Conservation (phyloP, 1,140 invertebrate genomes). For the Drosophila lacertosa region DNA sequence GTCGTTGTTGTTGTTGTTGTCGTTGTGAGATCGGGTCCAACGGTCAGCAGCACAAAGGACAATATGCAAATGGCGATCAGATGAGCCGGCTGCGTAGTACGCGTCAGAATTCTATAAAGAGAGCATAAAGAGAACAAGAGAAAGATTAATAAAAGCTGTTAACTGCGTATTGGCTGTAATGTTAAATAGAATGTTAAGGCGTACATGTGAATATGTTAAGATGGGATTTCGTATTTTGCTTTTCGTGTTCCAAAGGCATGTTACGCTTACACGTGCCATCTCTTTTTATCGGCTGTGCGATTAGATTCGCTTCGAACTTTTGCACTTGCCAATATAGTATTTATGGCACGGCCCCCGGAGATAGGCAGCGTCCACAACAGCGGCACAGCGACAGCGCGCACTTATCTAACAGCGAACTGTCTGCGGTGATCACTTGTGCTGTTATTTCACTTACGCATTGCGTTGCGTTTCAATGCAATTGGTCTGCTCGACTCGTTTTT, state of each 20-base stretch:
- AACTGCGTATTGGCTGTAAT: background rate
- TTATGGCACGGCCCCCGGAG: background rate
- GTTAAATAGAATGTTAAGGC: background rate
- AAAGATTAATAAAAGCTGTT: background rate
- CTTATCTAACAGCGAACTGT: slow-evolving; percentile 36
- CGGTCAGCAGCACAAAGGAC: slow-evolving; percentile 86
- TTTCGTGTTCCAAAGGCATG: slow-evolving; percentile 4
- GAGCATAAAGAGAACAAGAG: slow-evolving; percentile 1
- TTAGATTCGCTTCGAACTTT: slow-evolving; percentile 55
- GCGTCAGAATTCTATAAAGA: slow-evolving; percentile 87
- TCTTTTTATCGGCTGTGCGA: background rate
- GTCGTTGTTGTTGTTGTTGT: slow-evolving; percentile 78
- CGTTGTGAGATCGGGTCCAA: slow-evolving; percentile 85
- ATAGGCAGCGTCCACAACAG: background rate
- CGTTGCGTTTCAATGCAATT: background rate
- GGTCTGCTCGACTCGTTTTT: slow-evolving; percentile 11
- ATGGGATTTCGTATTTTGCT: background rate
- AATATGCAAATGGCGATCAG: slow-evolving; percentile 88
- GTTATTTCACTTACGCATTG: slow-evolving; percentile 21
- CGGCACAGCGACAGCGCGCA: slow-evolving; percentile 6
- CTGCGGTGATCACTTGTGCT: no score
- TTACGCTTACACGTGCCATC: slow-evolving; percentile 47
- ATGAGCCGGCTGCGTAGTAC: slow-evolving; percentile 91
- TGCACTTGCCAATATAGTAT: slow-evolving; percentile 25
- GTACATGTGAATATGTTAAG: background rate